Base-by-base conservation (phyloP, 2,113 vertebrate species). In the Tragulus kanchil region DNA sequence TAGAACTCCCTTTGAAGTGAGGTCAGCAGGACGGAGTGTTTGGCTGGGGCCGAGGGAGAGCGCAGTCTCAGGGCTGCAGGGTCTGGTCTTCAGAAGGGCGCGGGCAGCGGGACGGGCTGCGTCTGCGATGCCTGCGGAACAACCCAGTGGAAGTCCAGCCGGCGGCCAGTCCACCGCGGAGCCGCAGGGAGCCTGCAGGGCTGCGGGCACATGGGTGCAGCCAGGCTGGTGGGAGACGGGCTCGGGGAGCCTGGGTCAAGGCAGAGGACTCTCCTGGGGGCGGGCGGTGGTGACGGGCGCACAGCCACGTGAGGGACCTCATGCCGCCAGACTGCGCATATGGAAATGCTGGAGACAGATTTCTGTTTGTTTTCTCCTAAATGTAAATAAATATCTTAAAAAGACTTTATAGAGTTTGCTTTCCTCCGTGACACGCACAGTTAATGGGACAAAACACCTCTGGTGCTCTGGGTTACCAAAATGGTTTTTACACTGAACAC, bases 361-460 rank as follows among this genome's bases (percentile, higher is more conserved):
- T 36, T 36, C 36, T 36, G 36, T 36, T 36, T 36, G 36, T 36
- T 36, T 36, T 36, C 36, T 36, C 36, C 36, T 36, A 36, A 64
- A 42, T 50, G 84, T 50, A 75, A 90, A 87, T 23, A 94, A 19
- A 59, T 42, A 59, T 81, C 82, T 75, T 77, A 54, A 17, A 84
- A 90, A 67, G 45, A 6, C 50, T 92, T 62, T 77, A 56, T 26
- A 56, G 10, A 82, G 36, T 58, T 61, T 65, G 19, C 69, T 79
- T 78, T 59, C 61, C 23, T 95, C 9, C n/a, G 83, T 61, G 4
- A 85, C 13, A 13, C n/a, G 8, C 26, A 11, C 89, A 56, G 56
- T 88, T 93, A 65, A 89, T 3, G 42, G 75, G 36, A 91, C 48
- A 95, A 69, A 88, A 59, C 13, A 23, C 90, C 90, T 77, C 65